Base-by-base conservation (phyloP, 1,140 invertebrate species). In the Agrypnia vestita region DNA sequence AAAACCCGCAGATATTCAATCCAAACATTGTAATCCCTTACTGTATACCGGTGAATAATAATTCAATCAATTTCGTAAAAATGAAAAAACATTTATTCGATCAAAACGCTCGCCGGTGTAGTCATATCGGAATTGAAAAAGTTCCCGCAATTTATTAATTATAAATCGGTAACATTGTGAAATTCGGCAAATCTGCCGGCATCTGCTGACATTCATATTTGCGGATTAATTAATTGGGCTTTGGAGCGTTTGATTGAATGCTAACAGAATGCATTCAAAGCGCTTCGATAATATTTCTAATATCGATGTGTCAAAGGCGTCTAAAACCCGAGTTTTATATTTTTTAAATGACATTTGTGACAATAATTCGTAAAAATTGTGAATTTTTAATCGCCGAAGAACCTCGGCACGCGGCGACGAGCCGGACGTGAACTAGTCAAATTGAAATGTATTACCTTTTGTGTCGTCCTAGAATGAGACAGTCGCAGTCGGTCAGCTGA, bases 181-280 rank as follows among this genome's bases (percentile, higher is more conserved):
- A 15, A 21, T 59, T 59, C 55, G 0, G 55, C 55, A 59, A 59
- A 21, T 59, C 8, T 21, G 21, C 7, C 55, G 55, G 55, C 17
- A 64, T 64, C 15, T 71, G 62, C 62, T 78, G 76, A 59, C 64
- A 56, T 17, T 69, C 76, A 43, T 17, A 55, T 78, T 53, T 51
- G 59, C 10, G 12, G 21, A 78, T 44, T 78, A 69, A 69, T 78
- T 49, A 71, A 78, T 78, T 62, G 53, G 46, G 43, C 12, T 77
- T 61, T 13, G 15, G 19, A 73, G 59, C 47, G 55, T 19, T 64
- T 64, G 55, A 79, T 73, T 73, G 69, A 79, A 79, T 46, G 67
- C 46, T 56, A 62, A 79, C 62, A 73, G 71, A 78, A 72, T 46
- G 17, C 46, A 62, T 17, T 78, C 55, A 15, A 71, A 71, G 46